phyloP scores from a whole-genome alignment of 2,113 vertebrate genomes.

The Oncorhynchus kisutch region DNA sequence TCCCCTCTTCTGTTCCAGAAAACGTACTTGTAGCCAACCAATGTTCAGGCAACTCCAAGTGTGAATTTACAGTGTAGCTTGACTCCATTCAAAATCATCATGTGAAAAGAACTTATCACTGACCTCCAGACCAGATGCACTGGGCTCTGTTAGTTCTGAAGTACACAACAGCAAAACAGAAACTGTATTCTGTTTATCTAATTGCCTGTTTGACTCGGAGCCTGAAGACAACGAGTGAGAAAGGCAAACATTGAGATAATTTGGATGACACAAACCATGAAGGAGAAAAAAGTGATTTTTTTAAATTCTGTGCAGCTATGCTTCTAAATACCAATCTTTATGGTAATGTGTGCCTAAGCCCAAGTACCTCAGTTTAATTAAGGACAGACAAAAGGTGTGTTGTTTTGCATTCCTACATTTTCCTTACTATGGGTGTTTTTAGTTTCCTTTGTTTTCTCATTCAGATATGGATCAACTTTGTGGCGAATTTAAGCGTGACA shows the following conservation, averaged over 20 bases:
- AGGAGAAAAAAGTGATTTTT: conserved; percentile 40
- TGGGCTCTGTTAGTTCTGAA: too few relatives aligned
- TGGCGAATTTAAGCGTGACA: too few relatives aligned
- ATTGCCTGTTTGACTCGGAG: conserved; percentile 5
- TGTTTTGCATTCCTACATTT: neutral
- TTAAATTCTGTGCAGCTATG: conserved; percentile 1
- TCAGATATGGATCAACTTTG: conserved; percentile 2
- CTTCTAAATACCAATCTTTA: conserved; percentile 37
- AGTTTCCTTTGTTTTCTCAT: neutral
- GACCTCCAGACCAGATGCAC: too few relatives aligned
- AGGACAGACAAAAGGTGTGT: conserved; percentile 6
- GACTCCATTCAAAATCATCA: too few relatives aligned
- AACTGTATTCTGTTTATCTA: neutral
- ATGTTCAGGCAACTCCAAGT: neutral
- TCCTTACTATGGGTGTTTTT: conserved; percentile 3
- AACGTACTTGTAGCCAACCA: neutral
- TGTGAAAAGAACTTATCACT: too few relatives aligned
- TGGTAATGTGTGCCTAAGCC: conserved; percentile 28
- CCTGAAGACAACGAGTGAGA: neutral
- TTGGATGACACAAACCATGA: conserved; percentile 35
- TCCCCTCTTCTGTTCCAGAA: conserved; percentile 1
- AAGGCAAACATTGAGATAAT: conserved; percentile 8
- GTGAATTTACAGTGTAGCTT: too few relatives aligned
- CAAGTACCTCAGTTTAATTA: conserved; percentile 27
- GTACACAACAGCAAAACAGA: neutral